Evolutionary conservation across 2,113 vertebrate species (phyloP).

Genomic region (Heterochromis multidens): DNA sequence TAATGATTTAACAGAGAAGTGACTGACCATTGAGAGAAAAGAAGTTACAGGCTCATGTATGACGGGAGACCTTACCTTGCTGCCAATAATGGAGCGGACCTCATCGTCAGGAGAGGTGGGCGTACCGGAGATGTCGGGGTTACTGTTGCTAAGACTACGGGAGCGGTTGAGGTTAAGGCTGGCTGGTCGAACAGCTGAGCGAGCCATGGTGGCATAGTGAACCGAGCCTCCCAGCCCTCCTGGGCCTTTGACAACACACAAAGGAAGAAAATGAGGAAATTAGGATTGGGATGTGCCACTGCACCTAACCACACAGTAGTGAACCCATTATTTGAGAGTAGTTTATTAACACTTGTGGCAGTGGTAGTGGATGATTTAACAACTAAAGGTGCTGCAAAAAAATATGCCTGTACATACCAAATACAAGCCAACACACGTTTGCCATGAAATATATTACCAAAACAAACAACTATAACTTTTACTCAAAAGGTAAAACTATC

Average conservation of each 20-base stretch:
- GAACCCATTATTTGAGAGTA: not conserved
- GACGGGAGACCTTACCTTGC: constrained; percentile 81
- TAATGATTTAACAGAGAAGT: not conserved
- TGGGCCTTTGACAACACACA: constrained; percentile 76
- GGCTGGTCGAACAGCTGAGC: constrained; percentile 91
- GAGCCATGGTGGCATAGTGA: constrained; percentile 97
- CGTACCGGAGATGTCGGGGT: constrained; percentile 96
- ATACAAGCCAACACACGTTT: not conserved
- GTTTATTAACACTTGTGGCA: not conserved
- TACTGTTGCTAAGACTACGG: constrained; percentile 98
- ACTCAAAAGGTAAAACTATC: not conserved
- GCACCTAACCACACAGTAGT: not conserved
- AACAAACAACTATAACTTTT: not conserved
- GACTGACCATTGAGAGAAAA: not conserved
- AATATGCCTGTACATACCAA: not conserved
- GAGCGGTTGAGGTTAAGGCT: constrained; percentile 96
- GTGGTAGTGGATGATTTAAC: not conserved
- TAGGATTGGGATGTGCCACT: not conserved
- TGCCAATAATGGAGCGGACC: constrained; percentile 94
- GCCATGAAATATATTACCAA: not conserved
- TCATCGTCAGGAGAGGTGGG: constrained; percentile 96
- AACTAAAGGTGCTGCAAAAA: not conserved
- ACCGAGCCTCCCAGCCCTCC: constrained; percentile 93
- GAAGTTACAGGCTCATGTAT: not conserved
- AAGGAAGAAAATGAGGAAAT: not conserved